Conservation (phyloP, 2,797 vertebrate species). For the Protonibea diacanthus region DNA sequence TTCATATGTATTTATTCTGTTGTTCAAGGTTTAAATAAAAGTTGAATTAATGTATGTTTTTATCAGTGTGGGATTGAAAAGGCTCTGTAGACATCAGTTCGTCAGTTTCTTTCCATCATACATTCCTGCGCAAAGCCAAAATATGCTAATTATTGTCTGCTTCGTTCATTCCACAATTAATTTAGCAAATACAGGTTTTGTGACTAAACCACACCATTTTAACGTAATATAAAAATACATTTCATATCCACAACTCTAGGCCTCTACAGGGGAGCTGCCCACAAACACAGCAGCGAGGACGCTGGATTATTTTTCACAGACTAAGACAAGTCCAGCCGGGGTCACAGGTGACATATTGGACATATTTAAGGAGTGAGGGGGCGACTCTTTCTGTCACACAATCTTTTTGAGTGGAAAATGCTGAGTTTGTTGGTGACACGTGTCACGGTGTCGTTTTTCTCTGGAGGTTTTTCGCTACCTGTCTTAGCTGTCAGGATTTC, state of each 20-base stretch:
- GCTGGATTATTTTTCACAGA: slow-evolving; percentile 55
- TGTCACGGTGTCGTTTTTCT: neutral
- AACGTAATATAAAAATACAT: neutral
- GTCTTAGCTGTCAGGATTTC: slow-evolving; percentile 20
- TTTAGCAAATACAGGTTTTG: too few relatives aligned
- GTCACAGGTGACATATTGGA: slow-evolving; percentile 54
- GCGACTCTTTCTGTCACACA: neutral
- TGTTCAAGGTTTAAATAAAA: too few relatives aligned
- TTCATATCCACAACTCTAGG: neutral
- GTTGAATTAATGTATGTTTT: too few relatives aligned
- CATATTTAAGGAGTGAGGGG: slow-evolving; percentile 39
- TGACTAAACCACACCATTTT: neutral
- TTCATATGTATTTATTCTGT: too few relatives aligned
- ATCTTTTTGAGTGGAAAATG: slow-evolving; percentile 21
- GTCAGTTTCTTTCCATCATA: too few relatives aligned
- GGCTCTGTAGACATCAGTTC: too few relatives aligned
- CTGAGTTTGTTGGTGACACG: slow-evolving; percentile 25
- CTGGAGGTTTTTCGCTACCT: slow-evolving; percentile 1
- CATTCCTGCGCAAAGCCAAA: too few relatives aligned
- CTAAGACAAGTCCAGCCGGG: slow-evolving; percentile 34
- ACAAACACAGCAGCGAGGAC: neutral
- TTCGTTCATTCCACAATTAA: too few relatives aligned
- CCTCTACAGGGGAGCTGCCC: too few relatives aligned
- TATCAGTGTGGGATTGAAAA: too few relatives aligned
- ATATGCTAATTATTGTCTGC: too few relatives aligned